Evolutionary conservation across 2,113 vertebrate species (phyloP).

Genomic region (Caranx ignobilis): DNA sequence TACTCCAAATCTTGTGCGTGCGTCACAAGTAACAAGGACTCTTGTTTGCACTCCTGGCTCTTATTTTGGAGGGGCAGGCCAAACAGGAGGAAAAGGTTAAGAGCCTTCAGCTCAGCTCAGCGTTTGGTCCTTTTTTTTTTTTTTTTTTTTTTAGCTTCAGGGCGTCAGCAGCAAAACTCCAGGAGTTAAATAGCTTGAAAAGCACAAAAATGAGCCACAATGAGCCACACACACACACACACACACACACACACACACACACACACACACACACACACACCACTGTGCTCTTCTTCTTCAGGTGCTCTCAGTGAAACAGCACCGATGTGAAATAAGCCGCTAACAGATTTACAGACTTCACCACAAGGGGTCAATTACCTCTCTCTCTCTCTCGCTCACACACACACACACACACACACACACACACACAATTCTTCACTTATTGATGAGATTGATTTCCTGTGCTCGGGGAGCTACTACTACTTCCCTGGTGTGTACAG

Average conservation of each 20-base stretch:
- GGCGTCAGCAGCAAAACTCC: not conserved
- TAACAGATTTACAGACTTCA: conserved; percentile 41
- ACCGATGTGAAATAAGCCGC: conserved; percentile 44
- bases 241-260: not conserved
- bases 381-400: conserved; percentile 14
- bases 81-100: not conserved
- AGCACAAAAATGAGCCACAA: too few relatives aligned
- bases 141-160: not conserved
- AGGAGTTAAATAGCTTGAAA: not conserved
- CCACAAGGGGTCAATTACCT: conserved; percentile 46
- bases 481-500: conserved; percentile 29
- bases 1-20: not conserved
- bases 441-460: conserved; percentile 65
- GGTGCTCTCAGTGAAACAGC: conserved; percentile 35
- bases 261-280: not conserved
- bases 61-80: not conserved
- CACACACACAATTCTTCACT: conserved; percentile 38
- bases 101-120: conserved; percentile 2
- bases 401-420: conserved; percentile 12
- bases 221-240: not conserved
- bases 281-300: not conserved
- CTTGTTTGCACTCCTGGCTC: not conserved
- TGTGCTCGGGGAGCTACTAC: conserved; percentile 9
- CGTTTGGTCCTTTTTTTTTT: not conserved
- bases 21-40: not conserved